These are phyloP conservation scores for Athalia cordata DNA, from an alignment of 2,888 invertebrate species.

Conservation along the genomic window DNA sequence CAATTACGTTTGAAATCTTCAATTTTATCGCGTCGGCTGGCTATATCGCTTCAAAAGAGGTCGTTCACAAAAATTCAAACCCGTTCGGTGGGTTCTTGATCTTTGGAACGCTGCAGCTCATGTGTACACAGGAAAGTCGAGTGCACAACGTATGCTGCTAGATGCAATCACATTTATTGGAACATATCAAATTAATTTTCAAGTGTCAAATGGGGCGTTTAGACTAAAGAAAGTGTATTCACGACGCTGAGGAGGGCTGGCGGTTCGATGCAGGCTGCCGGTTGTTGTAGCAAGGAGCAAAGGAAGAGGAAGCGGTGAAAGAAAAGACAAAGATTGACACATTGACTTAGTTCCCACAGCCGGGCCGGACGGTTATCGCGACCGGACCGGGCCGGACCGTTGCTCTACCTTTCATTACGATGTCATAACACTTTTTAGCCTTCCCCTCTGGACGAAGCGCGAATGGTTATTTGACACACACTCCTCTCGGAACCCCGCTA, in stretches of 20 bases:
- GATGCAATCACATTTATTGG: no score
- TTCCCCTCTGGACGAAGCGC: not conserved
- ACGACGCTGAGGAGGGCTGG: no score
- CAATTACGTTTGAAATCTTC: constrained; percentile 37
- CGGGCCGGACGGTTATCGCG: constrained; percentile 4
- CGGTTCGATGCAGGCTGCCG: not conserved
- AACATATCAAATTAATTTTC: no score
- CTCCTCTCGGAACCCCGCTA: not conserved
- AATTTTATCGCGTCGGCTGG: not conserved
- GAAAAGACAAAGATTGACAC: constrained; percentile 41
- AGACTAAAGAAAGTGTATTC: constrained; percentile 15
- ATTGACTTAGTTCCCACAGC: constrained; percentile 48
- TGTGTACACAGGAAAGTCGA: no score
- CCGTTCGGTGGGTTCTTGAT: no score
- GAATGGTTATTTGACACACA: not conserved
- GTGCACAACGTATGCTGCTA: no score
- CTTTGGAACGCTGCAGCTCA: no score
- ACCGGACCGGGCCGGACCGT: not conserved
- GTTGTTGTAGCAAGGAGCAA: not conserved
- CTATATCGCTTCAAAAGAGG: not conserved
- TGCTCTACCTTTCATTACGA: constrained; percentile 44
- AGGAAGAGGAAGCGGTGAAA: constrained; percentile 28
- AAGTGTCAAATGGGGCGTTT: not conserved
- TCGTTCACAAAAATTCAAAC: not conserved
- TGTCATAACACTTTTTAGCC: constrained; percentile 43